Evolutionary conservation across 2,888 invertebrate species (phyloP).

Genomic region (Argynnis bischoffii): DNA sequence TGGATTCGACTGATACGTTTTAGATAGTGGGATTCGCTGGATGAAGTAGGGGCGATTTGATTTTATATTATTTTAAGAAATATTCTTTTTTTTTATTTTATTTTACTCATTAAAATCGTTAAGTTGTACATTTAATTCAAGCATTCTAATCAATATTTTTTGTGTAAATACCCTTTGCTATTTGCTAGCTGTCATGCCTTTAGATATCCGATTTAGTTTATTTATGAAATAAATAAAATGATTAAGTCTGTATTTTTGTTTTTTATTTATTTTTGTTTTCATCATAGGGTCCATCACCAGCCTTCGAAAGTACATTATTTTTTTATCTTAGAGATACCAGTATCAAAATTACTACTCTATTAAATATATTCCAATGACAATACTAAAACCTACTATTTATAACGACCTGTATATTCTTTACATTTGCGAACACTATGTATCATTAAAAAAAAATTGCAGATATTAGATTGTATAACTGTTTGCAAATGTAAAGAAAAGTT

Average conservation of each 20-base stretch:
- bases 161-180: conserved; percentile 75
- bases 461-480: too few species aligned
- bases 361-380: conserved; percentile 63
- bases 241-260: conserved; percentile 64
- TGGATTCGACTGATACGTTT: conserved; percentile 63
- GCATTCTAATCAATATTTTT: conserved; percentile 54
- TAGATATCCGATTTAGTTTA: conserved; percentile 77
- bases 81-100: conserved; percentile 51
- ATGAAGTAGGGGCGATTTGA: conserved; percentile 44
- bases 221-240: conserved; percentile 77
- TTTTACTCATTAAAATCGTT: conserved; percentile 62
- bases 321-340: conserved; percentile 35
- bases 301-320: conserved; percentile 43
- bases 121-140: conserved; percentile 77
- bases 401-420: conserved; percentile 8
- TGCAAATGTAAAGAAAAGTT: not conserved
- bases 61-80: conserved; percentile 36
- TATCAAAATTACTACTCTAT: conserved; percentile 5
- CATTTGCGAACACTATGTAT: not conserved
- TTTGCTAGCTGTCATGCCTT: conserved; percentile 68
- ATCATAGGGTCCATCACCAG: conserved; percentile 59
- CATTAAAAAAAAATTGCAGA: not conserved
- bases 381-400: conserved; percentile 47
- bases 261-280: conserved; percentile 44
- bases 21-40: conserved; percentile 53